Evolutionary conservation across 2,797 vertebrate genomes (phyloP).

Genomic region (Dromococcyx pavoninus): DNA sequence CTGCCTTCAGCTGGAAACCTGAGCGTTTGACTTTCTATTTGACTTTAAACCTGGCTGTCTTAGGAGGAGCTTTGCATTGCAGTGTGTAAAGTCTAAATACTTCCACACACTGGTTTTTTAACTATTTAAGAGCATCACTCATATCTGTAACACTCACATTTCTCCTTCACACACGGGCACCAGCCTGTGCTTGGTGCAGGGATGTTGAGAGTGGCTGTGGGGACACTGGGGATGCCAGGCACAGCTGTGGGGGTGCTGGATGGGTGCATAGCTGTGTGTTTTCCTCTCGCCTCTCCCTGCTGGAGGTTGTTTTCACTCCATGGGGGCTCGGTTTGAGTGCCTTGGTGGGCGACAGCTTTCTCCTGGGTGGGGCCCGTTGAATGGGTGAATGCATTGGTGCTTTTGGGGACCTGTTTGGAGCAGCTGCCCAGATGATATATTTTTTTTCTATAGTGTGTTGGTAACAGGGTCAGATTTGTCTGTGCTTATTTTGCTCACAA

Average conservation of each 20-base stretch:
- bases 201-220: background rate
- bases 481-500: background rate
- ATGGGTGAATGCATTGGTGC: accelerated
- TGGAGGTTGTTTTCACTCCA: background rate
- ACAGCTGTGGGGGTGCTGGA: accelerated
- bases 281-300: accelerated
- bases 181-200: accelerated
- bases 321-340: accelerated
- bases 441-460: accelerated
- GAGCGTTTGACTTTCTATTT: accelerated
- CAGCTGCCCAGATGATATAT: background rate
- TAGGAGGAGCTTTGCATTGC: background rate
- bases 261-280: accelerated
- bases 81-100: background rate
- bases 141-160: accelerated
- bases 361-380: accelerated
- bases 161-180: background rate
- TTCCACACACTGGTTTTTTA: accelerated
- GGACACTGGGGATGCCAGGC: too few relatives aligned
- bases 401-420: background rate
- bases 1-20: background rate
- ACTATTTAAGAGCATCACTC: accelerated
- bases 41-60: background rate
- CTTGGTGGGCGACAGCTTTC: accelerated
- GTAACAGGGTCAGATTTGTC: accelerated